A percentile compares a stretch with the other conserved stretches of the same genome.
Evolutionary conservation across 2,888 invertebrate genomes (phyloP).

Genomic region (Pandemis heparana): DNA sequence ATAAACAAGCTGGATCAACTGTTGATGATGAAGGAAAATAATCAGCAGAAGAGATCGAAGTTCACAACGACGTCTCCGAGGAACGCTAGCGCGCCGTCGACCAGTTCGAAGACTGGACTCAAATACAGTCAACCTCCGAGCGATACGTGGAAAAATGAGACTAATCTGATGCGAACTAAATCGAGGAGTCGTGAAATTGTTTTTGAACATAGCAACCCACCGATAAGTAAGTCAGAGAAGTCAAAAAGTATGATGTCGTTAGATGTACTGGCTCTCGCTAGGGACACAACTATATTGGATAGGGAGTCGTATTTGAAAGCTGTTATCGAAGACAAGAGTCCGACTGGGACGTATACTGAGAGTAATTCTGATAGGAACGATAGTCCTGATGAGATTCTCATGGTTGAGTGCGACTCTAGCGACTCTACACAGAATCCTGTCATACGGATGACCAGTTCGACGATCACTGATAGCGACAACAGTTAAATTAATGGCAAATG

Average conservation of each 20-base stretch:
- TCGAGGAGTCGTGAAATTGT: slow-evolving; percentile 75
- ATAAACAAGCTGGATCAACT: slow-evolving; percentile 92
- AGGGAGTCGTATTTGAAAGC: slow-evolving; percentile 79
- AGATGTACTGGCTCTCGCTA: slow-evolving; percentile 75
- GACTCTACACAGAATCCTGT: slow-evolving; percentile 80
- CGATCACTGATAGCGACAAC: slow-evolving; percentile 78
- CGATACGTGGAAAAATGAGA: slow-evolving; percentile 64
- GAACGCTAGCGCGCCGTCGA: slow-evolving; percentile 75
- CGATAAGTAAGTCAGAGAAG: slow-evolving; percentile 71
- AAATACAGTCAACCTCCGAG: slow-evolving; percentile 65
- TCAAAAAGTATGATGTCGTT: slow-evolving; percentile 83
- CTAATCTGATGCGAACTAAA: slow-evolving; percentile 67
- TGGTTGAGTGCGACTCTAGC: slow-evolving; percentile 82
- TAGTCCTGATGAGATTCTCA: slow-evolving; percentile 77
- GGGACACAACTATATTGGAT: slow-evolving; percentile 75
- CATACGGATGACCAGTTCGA: slow-evolving; percentile 80
- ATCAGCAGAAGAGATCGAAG: slow-evolving; percentile 83
- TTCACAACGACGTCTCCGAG: slow-evolving; percentile 72
- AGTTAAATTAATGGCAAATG: slow-evolving; percentile 61
- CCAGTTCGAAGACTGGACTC: slow-evolving; percentile 67
- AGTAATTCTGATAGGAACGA: slow-evolving; percentile 81
- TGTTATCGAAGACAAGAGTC: slow-evolving; percentile 81
- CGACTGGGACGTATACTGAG: slow-evolving; percentile 78
- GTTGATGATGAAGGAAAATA: slow-evolving; percentile 88
- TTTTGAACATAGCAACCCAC: slow-evolving; percentile 67